Evolutionary conservation across 2,888 invertebrate genomes (phyloP).

Genomic region (Drosophila testacea): DNA sequence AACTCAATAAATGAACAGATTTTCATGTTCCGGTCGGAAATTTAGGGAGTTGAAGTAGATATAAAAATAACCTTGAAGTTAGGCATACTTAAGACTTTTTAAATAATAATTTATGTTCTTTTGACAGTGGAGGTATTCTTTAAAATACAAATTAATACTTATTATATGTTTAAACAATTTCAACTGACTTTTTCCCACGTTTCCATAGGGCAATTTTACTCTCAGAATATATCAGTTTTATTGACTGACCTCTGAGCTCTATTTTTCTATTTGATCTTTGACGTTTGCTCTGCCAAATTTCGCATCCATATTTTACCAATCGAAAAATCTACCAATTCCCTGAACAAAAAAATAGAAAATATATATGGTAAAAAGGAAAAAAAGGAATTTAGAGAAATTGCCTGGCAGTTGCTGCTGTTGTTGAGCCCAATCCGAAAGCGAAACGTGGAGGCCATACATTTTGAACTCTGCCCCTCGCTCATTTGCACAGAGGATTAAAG

Average conservation of each 20-base stretch:
- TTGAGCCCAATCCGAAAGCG: conserved; percentile 24
- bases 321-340: conserved; percentile 33
- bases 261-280: conserved; percentile 36
- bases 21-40: conserved; percentile 9
- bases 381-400: conserved; percentile 19
- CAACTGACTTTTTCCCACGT: background rate
- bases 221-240: conserved; percentile 39
- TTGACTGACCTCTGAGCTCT: conserved; percentile 51
- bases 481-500: conserved; percentile 78
- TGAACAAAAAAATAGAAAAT: conserved; percentile 9
- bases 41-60: background rate
- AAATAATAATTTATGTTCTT: too few species aligned
- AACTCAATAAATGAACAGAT: conserved; percentile 43
- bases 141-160: background rate
- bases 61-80: background rate
- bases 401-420: background rate
- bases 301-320: conserved; percentile 50
- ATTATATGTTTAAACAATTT: background rate
- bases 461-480: conserved; percentile 55
- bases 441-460: conserved; percentile 71
- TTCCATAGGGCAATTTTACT: conserved; percentile 1
- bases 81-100: too few species aligned
- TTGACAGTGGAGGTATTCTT: too few species aligned
- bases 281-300: conserved; percentile 47
- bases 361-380: background rate